These are phyloP conservation scores for Microctonus brassicae DNA, from an alignment of 2,888 invertebrate genomes.

Conservation along the genomic window DNA sequence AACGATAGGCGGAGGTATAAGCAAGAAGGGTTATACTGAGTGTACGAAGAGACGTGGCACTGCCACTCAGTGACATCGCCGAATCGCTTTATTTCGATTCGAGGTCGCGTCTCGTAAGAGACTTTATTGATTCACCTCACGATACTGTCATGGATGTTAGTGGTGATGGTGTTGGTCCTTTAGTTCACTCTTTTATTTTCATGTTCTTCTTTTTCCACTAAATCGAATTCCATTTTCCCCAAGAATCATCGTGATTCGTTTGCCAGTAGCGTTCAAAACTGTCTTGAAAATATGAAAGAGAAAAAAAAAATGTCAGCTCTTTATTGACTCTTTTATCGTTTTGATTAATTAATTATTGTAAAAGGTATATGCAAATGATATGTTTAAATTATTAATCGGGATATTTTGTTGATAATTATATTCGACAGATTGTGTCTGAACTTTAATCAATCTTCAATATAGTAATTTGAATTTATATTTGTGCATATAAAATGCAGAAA, in stretches of 20 bases:
- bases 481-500: too few relatives aligned
- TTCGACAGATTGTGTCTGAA: background rate
- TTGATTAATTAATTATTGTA: too few relatives aligned
- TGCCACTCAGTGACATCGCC: slow-evolving; percentile 55
- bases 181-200: slow-evolving; percentile 14
- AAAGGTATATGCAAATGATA: too few relatives aligned
- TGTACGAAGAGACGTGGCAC: slow-evolving; percentile 45
- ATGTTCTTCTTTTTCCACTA: slow-evolving; percentile 20
- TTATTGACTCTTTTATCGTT: too few relatives aligned
- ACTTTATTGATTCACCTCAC: slow-evolving; percentile 50
- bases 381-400: too few relatives aligned
- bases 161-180: background rate
- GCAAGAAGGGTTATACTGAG: slow-evolving; percentile 16
- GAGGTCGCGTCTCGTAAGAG: slow-evolving; percentile 41
- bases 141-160: slow-evolving; percentile 24
- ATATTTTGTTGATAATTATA: too few relatives aligned
- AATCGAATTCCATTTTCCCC: slow-evolving; percentile 26
- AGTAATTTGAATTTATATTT: background rate
- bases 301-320: too few relatives aligned
- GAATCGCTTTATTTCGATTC: slow-evolving; percentile 53
- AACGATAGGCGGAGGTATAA: slow-evolving; percentile 40
- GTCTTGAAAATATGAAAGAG: too few relatives aligned
- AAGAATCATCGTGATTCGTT: slow-evolving; percentile 23
- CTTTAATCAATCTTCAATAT: background rate
- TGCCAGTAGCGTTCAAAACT: too few relatives aligned